Evolutionary conservation across 2,113 vertebrate genomes (phyloP).

Genomic region (Vimba vimba): DNA sequence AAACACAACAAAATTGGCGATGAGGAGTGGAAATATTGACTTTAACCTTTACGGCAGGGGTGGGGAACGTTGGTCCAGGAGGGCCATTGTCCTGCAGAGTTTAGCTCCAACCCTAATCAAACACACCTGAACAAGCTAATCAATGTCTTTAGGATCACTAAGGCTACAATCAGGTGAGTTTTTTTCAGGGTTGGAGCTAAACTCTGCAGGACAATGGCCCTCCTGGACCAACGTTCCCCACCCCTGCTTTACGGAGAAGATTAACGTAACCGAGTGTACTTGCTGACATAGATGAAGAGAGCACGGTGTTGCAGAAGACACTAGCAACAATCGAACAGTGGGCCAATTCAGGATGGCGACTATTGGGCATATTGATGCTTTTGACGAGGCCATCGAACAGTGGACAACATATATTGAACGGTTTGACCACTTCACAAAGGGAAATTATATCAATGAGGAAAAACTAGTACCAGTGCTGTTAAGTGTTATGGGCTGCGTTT

Average conservation of each 20-base stretch:
- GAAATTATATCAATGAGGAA: background rate
- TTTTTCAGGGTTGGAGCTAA: too few relatives aligned
- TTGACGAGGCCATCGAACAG: conserved; percentile 6
- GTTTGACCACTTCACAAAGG: conserved; percentile 4
- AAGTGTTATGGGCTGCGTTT: conserved; percentile 6
- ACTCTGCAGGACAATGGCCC: too few relatives aligned
- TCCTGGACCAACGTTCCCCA: too few relatives aligned
- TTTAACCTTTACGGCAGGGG: background rate
- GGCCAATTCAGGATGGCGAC: background rate
- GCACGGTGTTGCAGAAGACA: background rate
- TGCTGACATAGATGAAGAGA: background rate
- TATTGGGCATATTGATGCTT: conserved; percentile 3
- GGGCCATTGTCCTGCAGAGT: too few relatives aligned
- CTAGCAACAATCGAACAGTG: background rate
- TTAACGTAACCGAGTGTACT: background rate
- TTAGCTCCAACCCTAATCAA: too few relatives aligned
- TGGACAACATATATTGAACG: conserved; percentile 22
- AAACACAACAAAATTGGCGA: background rate
- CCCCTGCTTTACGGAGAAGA: background rate
- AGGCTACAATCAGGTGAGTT: too few relatives aligned
- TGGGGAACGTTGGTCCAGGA: too few relatives aligned
- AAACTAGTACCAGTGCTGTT: conserved; percentile 2
- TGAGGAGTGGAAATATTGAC: background rate
- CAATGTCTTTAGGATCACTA: too few relatives aligned
- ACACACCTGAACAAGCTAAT: too few relatives aligned